Evolutionary conservation across 2,888 invertebrate species (phyloP).

Genomic region (Apotomis capreana): DNA sequence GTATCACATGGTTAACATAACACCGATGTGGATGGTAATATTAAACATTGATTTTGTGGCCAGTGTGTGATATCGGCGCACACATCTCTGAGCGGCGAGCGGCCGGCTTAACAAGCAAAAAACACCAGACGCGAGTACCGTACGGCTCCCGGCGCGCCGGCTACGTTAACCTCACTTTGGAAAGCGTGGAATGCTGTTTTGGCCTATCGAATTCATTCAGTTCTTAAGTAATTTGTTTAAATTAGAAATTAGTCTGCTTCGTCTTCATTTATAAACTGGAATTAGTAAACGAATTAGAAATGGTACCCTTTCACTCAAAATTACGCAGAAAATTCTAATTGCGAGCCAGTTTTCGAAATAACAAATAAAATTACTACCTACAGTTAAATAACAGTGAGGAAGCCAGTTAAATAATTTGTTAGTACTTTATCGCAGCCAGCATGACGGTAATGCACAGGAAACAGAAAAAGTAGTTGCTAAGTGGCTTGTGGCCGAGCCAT

Average conservation of each 20-base stretch:
- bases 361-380: neutral
- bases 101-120: conserved; percentile 41
- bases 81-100: conserved; percentile 15
- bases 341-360: neutral
- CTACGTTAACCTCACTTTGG: conserved; percentile 38
- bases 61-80: conserved; percentile 30
- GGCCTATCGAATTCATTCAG: conserved; percentile 40
- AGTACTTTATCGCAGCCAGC: conserved; percentile 3
- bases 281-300: conserved; percentile 26
- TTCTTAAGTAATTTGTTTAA: conserved; percentile 43
- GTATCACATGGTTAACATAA: conserved; percentile 17
- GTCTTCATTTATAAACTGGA: conserved; percentile 32
- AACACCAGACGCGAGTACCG: conserved; percentile 23
- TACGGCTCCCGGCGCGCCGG: conserved; percentile 11
- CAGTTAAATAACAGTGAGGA: neutral
- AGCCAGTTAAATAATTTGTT: neutral
- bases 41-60: conserved; percentile 24
- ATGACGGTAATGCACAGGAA: conserved; percentile 14
- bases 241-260: conserved; percentile 38
- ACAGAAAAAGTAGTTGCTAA: conserved; percentile 20
- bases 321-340: conserved; percentile 9
- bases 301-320: conserved; percentile 26
- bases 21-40: conserved; percentile 18
- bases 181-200: conserved; percentile 45
- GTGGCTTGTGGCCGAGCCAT: conserved; percentile 21